These are phyloP conservation scores for Ichneumoninae sp. DNA, from an alignment of 2,888 invertebrate species.

Conservation along the genomic window DNA sequence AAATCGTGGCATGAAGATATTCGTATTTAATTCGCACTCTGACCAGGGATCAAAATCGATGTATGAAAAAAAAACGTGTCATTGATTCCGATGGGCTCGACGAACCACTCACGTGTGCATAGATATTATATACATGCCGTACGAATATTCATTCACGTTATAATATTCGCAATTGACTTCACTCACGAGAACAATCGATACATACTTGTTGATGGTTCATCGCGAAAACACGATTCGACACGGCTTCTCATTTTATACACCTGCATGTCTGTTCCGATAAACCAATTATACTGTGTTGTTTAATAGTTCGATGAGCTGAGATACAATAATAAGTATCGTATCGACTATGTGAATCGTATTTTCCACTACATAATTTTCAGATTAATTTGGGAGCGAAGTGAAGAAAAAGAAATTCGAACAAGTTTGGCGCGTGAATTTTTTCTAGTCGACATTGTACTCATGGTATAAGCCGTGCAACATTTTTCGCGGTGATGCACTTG, in stretches of 20 bases:
- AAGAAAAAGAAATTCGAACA: neutral
- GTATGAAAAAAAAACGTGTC: neutral
- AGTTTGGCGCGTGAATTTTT: neutral
- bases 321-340: neutral
- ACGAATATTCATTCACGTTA: neutral
- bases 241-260: neutral
- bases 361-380: neutral
- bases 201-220: slow-evolving; percentile 1
- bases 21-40: neutral
- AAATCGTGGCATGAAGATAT: neutral
- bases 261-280: neutral
- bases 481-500: slow-evolving; percentile 46
- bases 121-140: slow-evolving; percentile 5
- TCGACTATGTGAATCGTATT: neutral
- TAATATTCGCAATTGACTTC: neutral
- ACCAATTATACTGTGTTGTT: neutral
- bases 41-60: neutral
- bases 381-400: too few relatives aligned
- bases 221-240: neutral
- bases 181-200: neutral
- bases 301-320: neutral
- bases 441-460: neutral
- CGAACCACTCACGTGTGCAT: neutral
- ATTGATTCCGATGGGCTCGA: neutral
- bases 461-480: neutral